Conservation (phyloP, 2,113 vertebrate genomes). For the Hydropotes inermis region DNA sequence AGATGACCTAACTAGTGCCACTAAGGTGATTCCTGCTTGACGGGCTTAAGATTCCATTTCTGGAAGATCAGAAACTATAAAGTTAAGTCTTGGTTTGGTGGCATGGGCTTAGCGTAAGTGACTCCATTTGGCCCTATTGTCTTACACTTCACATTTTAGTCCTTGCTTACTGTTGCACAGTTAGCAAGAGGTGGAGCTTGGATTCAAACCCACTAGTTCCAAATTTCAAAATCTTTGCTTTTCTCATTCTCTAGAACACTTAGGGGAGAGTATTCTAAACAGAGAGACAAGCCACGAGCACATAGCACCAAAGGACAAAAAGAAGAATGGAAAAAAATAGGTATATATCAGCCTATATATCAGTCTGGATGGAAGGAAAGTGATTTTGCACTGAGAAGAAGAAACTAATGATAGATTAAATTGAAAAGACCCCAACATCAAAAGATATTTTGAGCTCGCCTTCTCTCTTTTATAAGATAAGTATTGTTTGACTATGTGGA, state of each 20-base stretch:
- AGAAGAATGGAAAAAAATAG: background rate
- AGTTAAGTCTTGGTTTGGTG: background rate
- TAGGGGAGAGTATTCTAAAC: background rate
- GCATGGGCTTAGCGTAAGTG: background rate
- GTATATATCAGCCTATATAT: background rate
- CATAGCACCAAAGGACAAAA: background rate
- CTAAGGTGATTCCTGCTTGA: background rate
- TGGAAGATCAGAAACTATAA: background rate
- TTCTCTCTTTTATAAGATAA: conserved; percentile 5
- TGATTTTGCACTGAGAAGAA: background rate
- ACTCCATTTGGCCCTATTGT: background rate
- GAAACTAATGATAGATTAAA: background rate
- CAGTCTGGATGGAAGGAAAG: background rate
- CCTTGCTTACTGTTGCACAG: background rate
- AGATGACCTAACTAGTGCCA: background rate
- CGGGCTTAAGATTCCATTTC: background rate
- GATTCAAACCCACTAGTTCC: background rate
- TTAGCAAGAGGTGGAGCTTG: background rate
- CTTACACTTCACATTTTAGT: background rate
- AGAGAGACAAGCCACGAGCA: background rate
- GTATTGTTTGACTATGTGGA: conserved; percentile 32
- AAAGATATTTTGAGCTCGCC: background rate
- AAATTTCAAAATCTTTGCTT: background rate
- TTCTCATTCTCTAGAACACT: background rate
- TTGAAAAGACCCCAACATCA: background rate